Evolutionary conservation across 2,113 vertebrate species (phyloP).

Genomic region (Rhipidura dahli): DNA sequence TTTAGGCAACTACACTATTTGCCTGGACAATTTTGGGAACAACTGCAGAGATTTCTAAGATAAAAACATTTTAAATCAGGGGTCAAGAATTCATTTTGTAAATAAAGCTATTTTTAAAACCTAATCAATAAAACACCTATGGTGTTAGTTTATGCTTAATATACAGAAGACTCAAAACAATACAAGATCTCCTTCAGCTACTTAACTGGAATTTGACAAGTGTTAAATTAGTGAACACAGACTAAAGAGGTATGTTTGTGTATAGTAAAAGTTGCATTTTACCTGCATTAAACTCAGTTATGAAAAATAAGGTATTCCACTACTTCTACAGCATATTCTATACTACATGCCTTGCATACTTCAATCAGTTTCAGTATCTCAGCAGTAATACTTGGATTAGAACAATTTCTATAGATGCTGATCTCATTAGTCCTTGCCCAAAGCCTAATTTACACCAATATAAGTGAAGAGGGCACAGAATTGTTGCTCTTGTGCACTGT

Average conservation of each 20-base stretch:
- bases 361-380: neutral
- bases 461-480: neutral
- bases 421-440: neutral
- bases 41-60: neutral
- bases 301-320: neutral
- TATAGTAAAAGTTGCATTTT: neutral
- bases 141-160: neutral
- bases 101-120: neutral
- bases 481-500: neutral
- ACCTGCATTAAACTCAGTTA: neutral
- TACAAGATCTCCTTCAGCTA: neutral
- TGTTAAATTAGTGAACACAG: neutral
- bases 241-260: neutral
- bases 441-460: neutral
- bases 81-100: neutral
- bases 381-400: neutral
- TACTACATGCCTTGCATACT: neutral
- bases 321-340: neutral
- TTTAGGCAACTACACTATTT: neutral
- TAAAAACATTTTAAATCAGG: neutral
- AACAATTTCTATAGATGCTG: neutral
- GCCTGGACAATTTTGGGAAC: neutral
- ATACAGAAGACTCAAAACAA: neutral
- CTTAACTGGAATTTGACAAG: neutral
- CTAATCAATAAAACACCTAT: neutral